Percentiles rank a stretch among this genome's conserved stretches.
Evolutionary conservation across 2,113 vertebrate species (phyloP).

Genomic region (Stegostoma tigrinum): DNA sequence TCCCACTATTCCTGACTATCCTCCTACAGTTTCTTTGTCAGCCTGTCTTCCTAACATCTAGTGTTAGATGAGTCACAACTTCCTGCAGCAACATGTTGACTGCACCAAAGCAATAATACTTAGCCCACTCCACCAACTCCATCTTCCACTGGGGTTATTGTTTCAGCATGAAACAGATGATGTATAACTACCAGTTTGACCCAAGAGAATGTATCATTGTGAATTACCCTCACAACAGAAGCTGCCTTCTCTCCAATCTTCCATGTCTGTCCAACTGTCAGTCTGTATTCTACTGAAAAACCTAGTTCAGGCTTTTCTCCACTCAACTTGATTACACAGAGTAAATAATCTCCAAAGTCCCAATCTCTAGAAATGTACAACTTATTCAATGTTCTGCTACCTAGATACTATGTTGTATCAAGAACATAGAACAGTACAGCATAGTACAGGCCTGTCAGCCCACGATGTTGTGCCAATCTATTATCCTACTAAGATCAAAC

Average conservation of each 20-base stretch:
- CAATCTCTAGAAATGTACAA: background rate
- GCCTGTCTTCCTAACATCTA: background rate
- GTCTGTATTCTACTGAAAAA: background rate
- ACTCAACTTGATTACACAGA: background rate
- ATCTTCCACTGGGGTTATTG: background rate
- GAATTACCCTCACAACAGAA: background rate
- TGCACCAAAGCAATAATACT: background rate
- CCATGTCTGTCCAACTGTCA: background rate
- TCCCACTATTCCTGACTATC: background rate
- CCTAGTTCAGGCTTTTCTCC: background rate
- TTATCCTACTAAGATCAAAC: no score
- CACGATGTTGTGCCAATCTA: no score
- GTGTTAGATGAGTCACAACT: background rate
- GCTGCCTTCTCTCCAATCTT: background rate
- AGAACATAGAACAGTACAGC: no score
- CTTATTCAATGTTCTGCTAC: background rate
- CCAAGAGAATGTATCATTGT: background rate
- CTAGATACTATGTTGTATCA: background rate
- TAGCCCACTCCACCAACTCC: background rate
- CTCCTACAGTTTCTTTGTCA: background rate
- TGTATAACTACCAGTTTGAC: background rate
- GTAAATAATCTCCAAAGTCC: background rate
- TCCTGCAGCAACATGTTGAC: background rate
- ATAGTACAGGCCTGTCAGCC: no score
- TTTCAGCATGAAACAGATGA: background rate